Evolutionary conservation across 2,888 invertebrate species (phyloP).

Genomic region (Lydus trimaculatus): DNA sequence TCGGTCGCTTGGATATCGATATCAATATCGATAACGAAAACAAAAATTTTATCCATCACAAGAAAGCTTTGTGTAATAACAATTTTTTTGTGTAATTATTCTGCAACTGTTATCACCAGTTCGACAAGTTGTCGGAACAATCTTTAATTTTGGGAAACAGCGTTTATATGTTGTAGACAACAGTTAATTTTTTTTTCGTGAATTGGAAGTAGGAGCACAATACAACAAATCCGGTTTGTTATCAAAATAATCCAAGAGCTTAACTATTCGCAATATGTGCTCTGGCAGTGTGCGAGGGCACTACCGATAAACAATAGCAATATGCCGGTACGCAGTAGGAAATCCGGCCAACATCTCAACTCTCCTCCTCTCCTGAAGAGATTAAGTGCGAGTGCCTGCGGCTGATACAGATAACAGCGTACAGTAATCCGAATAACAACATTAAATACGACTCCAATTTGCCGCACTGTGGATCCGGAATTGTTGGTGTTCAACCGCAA

Average conservation of each 20-base stretch:
- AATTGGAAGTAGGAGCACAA: not conserved
- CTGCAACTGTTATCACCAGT: not conserved
- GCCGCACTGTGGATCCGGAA: conserved; percentile 63
- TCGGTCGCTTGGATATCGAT: not conserved
- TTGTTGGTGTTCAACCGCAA: conserved; percentile 57
- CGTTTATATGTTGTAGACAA: not conserved
- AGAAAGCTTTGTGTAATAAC: not conserved
- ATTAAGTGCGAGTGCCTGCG: conserved; percentile 59
- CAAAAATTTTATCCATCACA: not conserved
- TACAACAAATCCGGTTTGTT: conserved; percentile 24
- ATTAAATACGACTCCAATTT: conserved; percentile 65
- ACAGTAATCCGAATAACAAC: conserved; percentile 64
- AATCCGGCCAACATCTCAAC: conserved; percentile 29
- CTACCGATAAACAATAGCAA: conserved; percentile 37
- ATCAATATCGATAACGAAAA: conserved; percentile 3
- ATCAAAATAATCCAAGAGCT: conserved; percentile 26
- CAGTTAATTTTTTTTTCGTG: conserved; percentile 2
- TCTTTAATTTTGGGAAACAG: not conserved
- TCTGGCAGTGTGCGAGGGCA: conserved; percentile 24
- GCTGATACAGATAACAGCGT: conserved; percentile 59
- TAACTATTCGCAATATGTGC: conserved; percentile 29
- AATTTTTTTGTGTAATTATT: not conserved
- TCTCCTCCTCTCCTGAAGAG: conserved; percentile 49
- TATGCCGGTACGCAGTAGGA: conserved; percentile 33
- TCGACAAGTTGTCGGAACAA: not conserved